A percentile compares a stretch with the other conserved stretches of the same genome.
These are phyloP conservation scores for Diabrotica balteata DNA, from an alignment of 2,888 invertebrate genomes.

Conservation along the genomic window DNA sequence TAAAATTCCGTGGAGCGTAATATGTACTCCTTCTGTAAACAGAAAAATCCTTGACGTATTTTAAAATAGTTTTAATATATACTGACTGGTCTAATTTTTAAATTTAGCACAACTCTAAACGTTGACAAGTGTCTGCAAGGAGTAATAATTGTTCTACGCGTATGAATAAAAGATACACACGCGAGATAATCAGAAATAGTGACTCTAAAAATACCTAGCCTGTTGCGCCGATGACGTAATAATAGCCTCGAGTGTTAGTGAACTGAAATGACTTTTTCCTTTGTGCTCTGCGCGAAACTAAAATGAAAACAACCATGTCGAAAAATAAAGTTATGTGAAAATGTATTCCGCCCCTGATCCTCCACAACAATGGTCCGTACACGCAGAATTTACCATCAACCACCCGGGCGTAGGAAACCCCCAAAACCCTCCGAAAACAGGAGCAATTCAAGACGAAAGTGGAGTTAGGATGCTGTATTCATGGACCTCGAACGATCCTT, in stretches of 20 bases:
- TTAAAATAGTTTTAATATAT: neutral
- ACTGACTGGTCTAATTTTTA: conserved; percentile 4
- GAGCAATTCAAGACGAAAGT: conserved; percentile 60
- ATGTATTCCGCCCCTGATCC: conserved; percentile 48
- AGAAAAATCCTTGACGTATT: neutral
- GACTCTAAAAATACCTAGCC: conserved; percentile 36
- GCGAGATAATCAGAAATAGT: conserved; percentile 16
- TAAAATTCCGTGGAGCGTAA: too few species aligned
- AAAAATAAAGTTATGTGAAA: conserved; percentile 2
- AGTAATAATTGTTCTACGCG: neutral
- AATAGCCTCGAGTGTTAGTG: conserved; percentile 20
- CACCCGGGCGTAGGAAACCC: conserved; percentile 60
- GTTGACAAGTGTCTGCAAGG: conserved; percentile 6
- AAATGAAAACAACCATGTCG: conserved; percentile 7
- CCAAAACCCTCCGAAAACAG: conserved; percentile 55
- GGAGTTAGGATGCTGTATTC: conserved; percentile 65
- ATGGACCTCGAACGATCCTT: conserved; percentile 54
- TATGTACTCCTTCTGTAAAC: too few species aligned
- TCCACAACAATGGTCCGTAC: conserved; percentile 72
- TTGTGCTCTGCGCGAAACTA: conserved; percentile 5
- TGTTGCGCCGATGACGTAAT: conserved; percentile 33
- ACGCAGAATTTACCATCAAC: conserved; percentile 71
- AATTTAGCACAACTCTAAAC: conserved; percentile 8
- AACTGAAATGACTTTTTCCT: conserved; percentile 23
- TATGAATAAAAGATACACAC: neutral